Conservation (phyloP, 2,888 invertebrate genomes). For the Leptothorax acervorum region DNA sequence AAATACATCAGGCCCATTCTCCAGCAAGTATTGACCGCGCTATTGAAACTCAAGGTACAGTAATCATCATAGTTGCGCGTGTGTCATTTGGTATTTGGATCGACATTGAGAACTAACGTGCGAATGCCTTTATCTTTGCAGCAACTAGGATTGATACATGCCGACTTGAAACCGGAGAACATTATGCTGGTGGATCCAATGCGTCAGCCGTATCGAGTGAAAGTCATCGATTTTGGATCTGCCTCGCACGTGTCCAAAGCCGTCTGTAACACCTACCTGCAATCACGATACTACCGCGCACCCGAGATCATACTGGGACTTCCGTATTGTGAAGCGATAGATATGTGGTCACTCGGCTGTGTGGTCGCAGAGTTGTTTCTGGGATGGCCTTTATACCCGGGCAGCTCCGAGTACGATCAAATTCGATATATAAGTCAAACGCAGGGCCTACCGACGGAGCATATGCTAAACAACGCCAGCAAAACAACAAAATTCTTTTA, state of each 20-base stretch:
- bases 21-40: slow-evolving; percentile 96
- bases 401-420: slow-evolving; percentile 99
- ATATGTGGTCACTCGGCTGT: slow-evolving; percentile 99
- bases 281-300: slow-evolving; percentile 99
- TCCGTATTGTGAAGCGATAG: slow-evolving; percentile 99
- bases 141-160: slow-evolving; percentile 99
- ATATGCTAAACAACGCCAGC: slow-evolving; percentile 98
- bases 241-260: slow-evolving; percentile 99
- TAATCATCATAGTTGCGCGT: background rate
- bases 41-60: slow-evolving; percentile 94
- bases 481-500: slow-evolving; percentile 99
- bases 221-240: slow-evolving; percentile 99
- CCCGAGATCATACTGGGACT: slow-evolving; percentile 98
- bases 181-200: slow-evolving; percentile 99
- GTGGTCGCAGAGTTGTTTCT: slow-evolving; percentile 99
- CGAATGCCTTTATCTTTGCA: slow-evolving; percentile 84
- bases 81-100: background rate
- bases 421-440: slow-evolving; percentile 99
- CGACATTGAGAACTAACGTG: background rate
- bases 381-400: slow-evolving; percentile 99
- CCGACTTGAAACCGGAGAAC: slow-evolving; percentile 99
- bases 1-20: slow-evolving; percentile 99
- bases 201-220: slow-evolving; percentile 99
- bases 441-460: slow-evolving; percentile 98
- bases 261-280: slow-evolving; percentile 99